Evolutionary conservation across 1,140 invertebrate genomes (phyloP), one percentile per base, ranked within the genome.

Genomic region (Ctenoplectra terminalis): DNA sequence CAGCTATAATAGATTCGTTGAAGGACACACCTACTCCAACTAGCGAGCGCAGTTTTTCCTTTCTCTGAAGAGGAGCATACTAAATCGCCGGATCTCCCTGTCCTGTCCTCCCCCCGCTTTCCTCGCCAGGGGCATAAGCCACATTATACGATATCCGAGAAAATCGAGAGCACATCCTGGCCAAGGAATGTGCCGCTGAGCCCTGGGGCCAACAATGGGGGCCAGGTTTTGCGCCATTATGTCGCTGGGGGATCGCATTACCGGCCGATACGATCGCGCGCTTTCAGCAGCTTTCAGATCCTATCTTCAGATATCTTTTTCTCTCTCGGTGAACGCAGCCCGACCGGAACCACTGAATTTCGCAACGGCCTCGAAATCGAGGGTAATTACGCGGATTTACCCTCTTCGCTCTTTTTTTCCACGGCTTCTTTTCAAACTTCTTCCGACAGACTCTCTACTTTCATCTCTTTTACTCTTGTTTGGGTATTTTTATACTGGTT

Each of bases 91-190:
- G 73, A 86, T 86, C 80, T 71, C 43, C 67, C 43, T 52, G 58
- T 71, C 72, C 54, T 87, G 72, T 75, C 58, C 66, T 71, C 61
- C 37, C 43, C 48, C 58, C 34, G 46, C 72, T 67, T 80, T 31
- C 54, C 63, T 50, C 61, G 56, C 48, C 63, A 7, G 31, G 15
- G 58, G 85, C 85, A 56, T 87, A 87, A 87, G 85, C 86, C 85
- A 87, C 82, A 87, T 87, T 87, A 87, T 87, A 79, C 82, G 86
- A 87, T 77, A 87, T 81, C 82, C 82, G 74, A 88, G 85, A 87
- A 87, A 87, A 88, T 86, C 86, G 82, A 73, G 86, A 82, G 85
- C 79, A 87, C 83, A 87, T 88, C 87, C 86, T 88, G 86, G 75
- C 78, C 70, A 70, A 75, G 82, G 73, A 84, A 87, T 84, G 82